Evolutionary conservation across 2,797 vertebrate genomes (phyloP).

Genomic region (Rallus crepitans): DNA sequence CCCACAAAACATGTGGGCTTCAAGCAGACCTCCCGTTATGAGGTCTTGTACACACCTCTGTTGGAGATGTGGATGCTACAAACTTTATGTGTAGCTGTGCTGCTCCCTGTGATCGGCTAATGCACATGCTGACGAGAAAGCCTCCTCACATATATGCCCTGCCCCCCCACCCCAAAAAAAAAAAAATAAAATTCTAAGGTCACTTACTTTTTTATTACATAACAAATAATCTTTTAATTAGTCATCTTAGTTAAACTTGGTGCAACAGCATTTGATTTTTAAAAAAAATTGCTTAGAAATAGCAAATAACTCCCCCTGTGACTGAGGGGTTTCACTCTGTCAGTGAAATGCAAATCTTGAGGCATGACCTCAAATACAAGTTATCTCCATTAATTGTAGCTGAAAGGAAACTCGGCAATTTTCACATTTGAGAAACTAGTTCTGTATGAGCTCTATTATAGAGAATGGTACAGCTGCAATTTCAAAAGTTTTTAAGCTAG

Average conservation of each 20-base stretch:
- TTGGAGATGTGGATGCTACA: not conserved
- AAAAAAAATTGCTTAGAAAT: not conserved
- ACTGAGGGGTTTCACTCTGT: not conserved
- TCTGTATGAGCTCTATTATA: not conserved
- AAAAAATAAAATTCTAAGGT: not conserved
- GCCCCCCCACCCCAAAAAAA: not conserved
- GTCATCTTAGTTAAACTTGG: not conserved
- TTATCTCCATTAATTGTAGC: not conserved
- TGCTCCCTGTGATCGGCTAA: not conserved
- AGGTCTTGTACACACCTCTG: too few relatives aligned
- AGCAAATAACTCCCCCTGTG: not conserved
- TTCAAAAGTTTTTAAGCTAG: not conserved
- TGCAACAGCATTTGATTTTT: not conserved
- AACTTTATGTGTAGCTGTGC: not conserved
- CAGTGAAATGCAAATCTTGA: not conserved
- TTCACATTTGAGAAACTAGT: not conserved
- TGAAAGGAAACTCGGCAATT: not conserved
- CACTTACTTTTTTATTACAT: not conserved
- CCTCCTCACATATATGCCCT: too few relatives aligned
- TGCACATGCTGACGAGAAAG: not conserved
- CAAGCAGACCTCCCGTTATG: fast-evolving
- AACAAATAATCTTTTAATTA: not conserved
- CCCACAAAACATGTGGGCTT: not conserved
- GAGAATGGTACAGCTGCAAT: not conserved
- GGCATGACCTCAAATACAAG: not conserved